Base-by-base conservation (phyloP, 2,113 vertebrate species). In the Nesogale talazaci region DNA sequence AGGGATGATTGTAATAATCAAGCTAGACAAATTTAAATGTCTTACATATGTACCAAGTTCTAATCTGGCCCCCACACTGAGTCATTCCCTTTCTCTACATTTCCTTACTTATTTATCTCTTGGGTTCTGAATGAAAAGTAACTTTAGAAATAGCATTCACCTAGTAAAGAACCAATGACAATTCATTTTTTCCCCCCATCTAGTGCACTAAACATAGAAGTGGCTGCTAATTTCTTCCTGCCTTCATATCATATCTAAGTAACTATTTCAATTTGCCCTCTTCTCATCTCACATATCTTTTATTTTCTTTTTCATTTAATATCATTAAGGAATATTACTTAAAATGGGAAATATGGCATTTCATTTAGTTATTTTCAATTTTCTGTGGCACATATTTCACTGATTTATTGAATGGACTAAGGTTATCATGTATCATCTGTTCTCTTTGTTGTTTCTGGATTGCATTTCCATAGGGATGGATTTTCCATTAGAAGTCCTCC, bases 221-320 rank as follows among this genome's bases (percentile, higher is more conserved):
- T 93, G 84, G 88, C 63, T 87, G 63, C 89, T 94, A 95, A 91
- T 84, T 93, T 96, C 93, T 95, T 86, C 69, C 61, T 88, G 88
- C 82, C 65, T 95, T 94, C 72, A 78, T 88, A 94, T 19, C 83
- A 90, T 92, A 91, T 96, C 70, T 95, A 88, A 97, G n/a, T 95
- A 93, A 94, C 77, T 94, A 94, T 95, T 97, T 94, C 92, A 93
- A 97, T 96, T 96, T 95, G 27, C 90, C 77, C 76, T 95, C 74
- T 97, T 77, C 93, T 97, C 95, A 96, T 96, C 89, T 96, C 96
- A 96, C 91, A 93, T 95, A 95, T 86, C 96, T 97, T 96, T 96
- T 96, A 97, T 97, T 97, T 96, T 96, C 96, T 97, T 92, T 97
- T 97, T 97, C 96, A 97, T 97, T 97, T 96, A 94, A 95, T 82